A percentile compares a stretch with the other conserved stretches of the same genome.
Evolutionary conservation across 1,140 invertebrate species (phyloP).

Genomic region (Hydropsyche tenuis): DNA sequence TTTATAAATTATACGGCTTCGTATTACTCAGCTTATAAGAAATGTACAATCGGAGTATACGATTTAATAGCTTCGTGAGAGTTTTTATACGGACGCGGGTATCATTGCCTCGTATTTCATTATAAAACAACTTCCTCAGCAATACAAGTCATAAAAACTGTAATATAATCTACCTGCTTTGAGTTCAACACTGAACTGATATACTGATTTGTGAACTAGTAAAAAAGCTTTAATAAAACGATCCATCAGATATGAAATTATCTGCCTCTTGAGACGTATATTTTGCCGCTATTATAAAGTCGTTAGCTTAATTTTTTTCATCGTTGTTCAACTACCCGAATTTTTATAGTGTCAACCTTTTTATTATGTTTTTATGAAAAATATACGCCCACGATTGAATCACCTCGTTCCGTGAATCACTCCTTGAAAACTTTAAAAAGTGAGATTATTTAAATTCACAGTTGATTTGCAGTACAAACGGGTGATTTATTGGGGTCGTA

Average conservation of each 20-base stretch:
- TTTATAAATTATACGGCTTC: too few relatives aligned
- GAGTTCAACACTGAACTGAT: not conserved
- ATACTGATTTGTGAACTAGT: slow-evolving; percentile 9
- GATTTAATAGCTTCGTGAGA: too few relatives aligned
- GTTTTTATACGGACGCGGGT: too few relatives aligned
- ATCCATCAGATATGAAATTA: slow-evolving; percentile 16
- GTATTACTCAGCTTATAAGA: too few relatives aligned
- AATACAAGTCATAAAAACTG: too few relatives aligned
- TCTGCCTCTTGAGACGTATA: slow-evolving; percentile 13
- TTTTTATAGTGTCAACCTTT: not conserved
- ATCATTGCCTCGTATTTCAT: too few relatives aligned
- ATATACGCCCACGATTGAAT: too few relatives aligned
- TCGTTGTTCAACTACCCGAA: not conserved
- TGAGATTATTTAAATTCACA: not conserved
- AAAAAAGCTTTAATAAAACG: slow-evolving; percentile 16
- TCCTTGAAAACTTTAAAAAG: too few relatives aligned
- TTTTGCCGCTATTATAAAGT: slow-evolving; percentile 25
- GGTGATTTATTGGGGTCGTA: not conserved
- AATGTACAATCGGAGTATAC: too few relatives aligned
- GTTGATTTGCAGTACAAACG: not conserved
- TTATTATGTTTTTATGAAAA: not conserved
- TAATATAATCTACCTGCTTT: not conserved
- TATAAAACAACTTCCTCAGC: too few relatives aligned
- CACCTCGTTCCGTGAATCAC: too few relatives aligned
- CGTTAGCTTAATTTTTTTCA: slow-evolving; percentile 10